These are phyloP conservation scores for Neopipo cinnamomea DNA, from an alignment of 2,113 vertebrate species.

Conservation along the genomic window DNA sequence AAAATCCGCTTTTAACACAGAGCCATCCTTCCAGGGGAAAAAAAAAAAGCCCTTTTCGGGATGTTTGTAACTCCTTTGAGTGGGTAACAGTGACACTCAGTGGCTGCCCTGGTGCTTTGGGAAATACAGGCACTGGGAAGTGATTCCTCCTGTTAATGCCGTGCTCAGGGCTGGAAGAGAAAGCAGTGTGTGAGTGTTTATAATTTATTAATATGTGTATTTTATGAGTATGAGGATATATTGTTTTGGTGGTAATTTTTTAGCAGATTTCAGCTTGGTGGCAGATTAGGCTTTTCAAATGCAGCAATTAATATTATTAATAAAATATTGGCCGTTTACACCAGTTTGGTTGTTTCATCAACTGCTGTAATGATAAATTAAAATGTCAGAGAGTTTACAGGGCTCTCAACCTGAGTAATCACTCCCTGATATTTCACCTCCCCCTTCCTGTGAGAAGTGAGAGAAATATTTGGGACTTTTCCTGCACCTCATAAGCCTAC, in stretches of 20 bases:
- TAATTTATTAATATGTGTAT: not conserved
- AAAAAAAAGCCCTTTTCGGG: not conserved
- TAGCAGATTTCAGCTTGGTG: not conserved
- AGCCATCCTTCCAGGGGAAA: not conserved
- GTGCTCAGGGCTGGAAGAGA: not conserved
- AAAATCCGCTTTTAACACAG: not conserved
- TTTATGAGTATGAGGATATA: not conserved
- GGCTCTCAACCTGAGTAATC: not conserved
- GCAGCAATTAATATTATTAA: not conserved
- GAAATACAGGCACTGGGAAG: not conserved
- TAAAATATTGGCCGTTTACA: not conserved
- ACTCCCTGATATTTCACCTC: not conserved
- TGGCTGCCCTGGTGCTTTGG: not conserved
- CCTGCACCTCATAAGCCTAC: not conserved
- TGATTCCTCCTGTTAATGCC: not conserved
- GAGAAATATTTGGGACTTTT: not conserved
- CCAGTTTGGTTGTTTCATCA: not conserved
- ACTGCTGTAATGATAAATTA: not conserved
- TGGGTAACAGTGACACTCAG: constrained; percentile 57
- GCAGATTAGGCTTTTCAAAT: not conserved
- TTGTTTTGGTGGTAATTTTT: not conserved
- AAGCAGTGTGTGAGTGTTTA: not conserved
- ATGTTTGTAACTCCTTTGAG: not conserved
- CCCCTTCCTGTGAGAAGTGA: not conserved
- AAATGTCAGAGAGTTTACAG: not conserved